Evolutionary conservation across 2,888 invertebrate species (phyloP), one percentile per base, ranked within the genome.

Genomic region (Zaprionus bogoriensis): DNA sequence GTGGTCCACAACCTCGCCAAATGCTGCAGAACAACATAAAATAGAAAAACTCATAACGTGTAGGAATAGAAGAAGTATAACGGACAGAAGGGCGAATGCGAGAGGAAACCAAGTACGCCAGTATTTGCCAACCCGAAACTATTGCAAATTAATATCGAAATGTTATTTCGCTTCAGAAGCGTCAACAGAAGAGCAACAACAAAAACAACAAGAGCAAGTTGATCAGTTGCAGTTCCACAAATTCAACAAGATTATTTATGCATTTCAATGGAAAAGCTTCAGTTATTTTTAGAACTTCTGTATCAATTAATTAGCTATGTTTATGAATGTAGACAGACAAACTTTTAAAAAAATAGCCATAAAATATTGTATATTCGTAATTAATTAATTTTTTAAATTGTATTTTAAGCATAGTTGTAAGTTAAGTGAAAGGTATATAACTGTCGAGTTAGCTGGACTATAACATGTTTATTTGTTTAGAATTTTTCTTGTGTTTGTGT

Each of bases 91-190:
- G n/a, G 22, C 9, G 1, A 19, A 20, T 23, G 45, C 9, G 30
- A 46, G 7, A 14, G 27, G n/a, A n/a, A 3, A 36, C 20, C 14
- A 20, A 19, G 25, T 2, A 23, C 19, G 19, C 10, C 32, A n/a
- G 38, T 38, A 50, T 48, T 39, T 39, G 41, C 41, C 30, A 23
- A 44, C 14, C 38, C 9, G 42, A 42, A 70, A 68, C 53, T 58
- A 51, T 61, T 58, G 20, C 46, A 62, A 53, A 74, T 71, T 58
- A 68, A 54, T 58, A 67, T 41, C 62, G 38, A 55, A 67, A 55
- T 58, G 55, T 62, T 7, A 2, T 7, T 14, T 12, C 6, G 32
- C 30, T n/a, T 30, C n/a, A 32, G 14, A 7, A 2, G 14, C 17
- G 32, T 9, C 32, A 36, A 36, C 32, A 36, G 32, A 9, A 9